Base-by-base conservation (phyloP, 2,888 invertebrate genomes). In the Neoascia interrupta region DNA sequence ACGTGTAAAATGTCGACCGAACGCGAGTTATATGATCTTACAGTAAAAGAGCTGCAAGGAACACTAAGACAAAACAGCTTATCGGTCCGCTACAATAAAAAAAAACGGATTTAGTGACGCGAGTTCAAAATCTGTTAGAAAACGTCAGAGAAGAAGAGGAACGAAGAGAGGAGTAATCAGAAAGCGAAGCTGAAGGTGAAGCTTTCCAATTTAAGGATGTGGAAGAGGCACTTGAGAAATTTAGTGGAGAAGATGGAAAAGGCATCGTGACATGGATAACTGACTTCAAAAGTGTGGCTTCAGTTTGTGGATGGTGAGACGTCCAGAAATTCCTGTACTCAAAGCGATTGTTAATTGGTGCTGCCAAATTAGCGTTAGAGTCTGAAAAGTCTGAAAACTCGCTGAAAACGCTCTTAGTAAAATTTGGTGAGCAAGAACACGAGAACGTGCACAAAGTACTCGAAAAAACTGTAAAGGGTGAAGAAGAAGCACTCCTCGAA, bases 241-340 rank as follows among this genome's bases (percentile, higher is more conserved):
- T 53, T 16, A 64, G 26, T 16, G 51, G 58, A 5, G 51, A 73
- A 58, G 19, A 36, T 5, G 73, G 66, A 3, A 58, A 74, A 60
- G 21, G 43, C 21, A 23, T 54, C 0, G 61, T 53, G 11, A n/a
- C 66, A 21, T 63, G 68, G 60, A 58, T 74, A 8, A 36, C 45
- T 1, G 66, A 66, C 16, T 66, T 74, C 21, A 47, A 74, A 21
- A 53, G 11, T 26, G 58, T 53, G 39, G 58, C 53, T 5, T 11
- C 54, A 6, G 54, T 54, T 45, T 72, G 47, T 11, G 21, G 26
- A 21, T 76, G 64, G 70, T 31, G 26, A 51, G 76, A 66, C 5
- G 37, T 60, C 13, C 60, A 79, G 26, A 79, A 66, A 47, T 70
- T 36, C 41, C 6, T 75, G 13, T 51, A 61, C 23, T 36, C 39